Evolutionary conservation across 2,113 vertebrate genomes (phyloP).

Genomic region (Plestiodon gilberti): DNA sequence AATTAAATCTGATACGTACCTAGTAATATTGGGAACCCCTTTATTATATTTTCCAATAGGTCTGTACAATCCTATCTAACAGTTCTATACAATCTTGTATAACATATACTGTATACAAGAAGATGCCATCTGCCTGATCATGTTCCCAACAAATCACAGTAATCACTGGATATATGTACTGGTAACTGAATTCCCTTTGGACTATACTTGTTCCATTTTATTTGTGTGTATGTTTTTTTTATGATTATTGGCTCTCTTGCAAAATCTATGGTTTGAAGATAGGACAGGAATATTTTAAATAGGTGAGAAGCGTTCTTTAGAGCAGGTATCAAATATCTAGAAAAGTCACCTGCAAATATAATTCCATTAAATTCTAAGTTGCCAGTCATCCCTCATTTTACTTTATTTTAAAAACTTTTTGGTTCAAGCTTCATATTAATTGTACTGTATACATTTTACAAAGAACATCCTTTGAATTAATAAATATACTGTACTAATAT

Average conservation of each 20-base stretch:
- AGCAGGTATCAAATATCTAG: not conserved
- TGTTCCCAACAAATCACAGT: not conserved
- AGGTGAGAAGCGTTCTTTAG: no score
- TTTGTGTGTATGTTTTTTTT: no score
- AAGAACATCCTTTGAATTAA: no score
- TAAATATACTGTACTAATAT: no score
- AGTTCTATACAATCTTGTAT: no score
- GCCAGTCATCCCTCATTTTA: no score
- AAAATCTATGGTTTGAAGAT: not conserved
- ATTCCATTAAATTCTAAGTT: not conserved
- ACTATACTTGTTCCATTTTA: not conserved
- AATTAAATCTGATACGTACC: not conserved
- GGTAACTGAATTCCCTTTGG: not conserved
- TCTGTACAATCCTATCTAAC: no score
- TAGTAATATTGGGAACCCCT: not conserved
- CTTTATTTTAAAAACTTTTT: not conserved
- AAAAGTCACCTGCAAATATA: not conserved
- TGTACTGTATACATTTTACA: not conserved
- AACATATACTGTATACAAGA: not conserved
- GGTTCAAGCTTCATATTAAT: not conserved
- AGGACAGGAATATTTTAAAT: not conserved
- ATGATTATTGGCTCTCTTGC: no score
- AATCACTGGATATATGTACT: not conserved
- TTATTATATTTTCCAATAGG: not conserved
- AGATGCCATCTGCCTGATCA: not conserved